A percentile compares a stretch with the other conserved stretches of the same genome.
Evolutionary conservation across 2,797 vertebrate species (phyloP).

Genomic region (Falco concolor): DNA sequence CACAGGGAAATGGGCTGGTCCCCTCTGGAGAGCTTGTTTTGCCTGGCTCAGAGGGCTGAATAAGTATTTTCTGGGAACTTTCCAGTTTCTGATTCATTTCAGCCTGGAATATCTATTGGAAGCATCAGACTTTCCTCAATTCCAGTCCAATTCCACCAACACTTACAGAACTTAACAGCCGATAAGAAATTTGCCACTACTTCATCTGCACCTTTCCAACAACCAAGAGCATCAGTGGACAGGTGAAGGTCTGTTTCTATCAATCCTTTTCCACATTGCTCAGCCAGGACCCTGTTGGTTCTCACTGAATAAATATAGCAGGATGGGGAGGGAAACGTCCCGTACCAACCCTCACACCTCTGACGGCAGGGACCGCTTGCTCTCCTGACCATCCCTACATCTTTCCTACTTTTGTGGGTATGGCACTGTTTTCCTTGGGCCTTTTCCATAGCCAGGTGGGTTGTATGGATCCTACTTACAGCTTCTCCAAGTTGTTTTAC

Average conservation of each 20-base stretch:
- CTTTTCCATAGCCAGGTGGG: not conserved
- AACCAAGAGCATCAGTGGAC: not conserved
- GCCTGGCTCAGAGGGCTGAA: not conserved
- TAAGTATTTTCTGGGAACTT: not conserved
- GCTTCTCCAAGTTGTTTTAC: not conserved
- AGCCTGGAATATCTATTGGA: constrained; percentile 16
- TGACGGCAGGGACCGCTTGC: not conserved
- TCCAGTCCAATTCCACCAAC: not conserved
- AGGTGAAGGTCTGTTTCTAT: not conserved
- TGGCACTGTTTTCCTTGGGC: not conserved
- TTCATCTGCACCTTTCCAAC: not conserved
- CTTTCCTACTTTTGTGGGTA: not conserved
- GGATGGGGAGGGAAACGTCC: not conserved
- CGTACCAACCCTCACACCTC: not conserved
- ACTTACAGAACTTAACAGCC: not conserved
- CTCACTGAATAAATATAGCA: not conserved
- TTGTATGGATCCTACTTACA: not conserved
- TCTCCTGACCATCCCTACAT: not conserved
- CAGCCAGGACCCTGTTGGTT: not conserved
- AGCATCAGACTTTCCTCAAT: not conserved
- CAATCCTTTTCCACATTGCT: fast-evolving
- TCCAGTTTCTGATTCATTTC: constrained; percentile 51
- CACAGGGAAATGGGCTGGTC: not conserved
- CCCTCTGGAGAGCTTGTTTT: not conserved
- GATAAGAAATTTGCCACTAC: not conserved